Conservation (phyloP, 2,797 vertebrate genomes). For the Acrocephalus scirpaceus region DNA sequence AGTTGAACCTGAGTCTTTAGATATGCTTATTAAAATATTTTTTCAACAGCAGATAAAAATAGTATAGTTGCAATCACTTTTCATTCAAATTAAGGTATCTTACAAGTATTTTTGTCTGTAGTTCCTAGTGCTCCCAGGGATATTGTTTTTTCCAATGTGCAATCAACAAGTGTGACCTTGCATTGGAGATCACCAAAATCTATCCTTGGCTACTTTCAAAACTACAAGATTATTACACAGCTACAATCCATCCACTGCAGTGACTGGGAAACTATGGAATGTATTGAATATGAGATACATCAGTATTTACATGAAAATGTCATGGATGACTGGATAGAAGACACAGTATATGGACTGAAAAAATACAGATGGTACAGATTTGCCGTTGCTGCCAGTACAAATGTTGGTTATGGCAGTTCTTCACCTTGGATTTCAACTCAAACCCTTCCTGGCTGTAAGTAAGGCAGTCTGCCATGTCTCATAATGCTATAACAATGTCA, state of each 20-base stretch:
- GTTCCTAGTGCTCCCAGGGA: conserved; percentile 87
- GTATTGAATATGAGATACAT: conserved; percentile 79
- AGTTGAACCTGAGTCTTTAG: background rate
- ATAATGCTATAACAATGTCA: background rate
- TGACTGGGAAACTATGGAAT: conserved; percentile 74
- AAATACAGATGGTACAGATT: conserved; percentile 93
- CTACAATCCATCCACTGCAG: conserved; percentile 79
- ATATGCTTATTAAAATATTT: background rate
- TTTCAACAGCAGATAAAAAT: background rate
- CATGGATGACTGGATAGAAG: conserved; percentile 53
- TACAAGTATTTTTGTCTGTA: conserved; percentile 66
- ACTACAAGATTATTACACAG: conserved; percentile 86
- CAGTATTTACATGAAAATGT: conserved; percentile 75
- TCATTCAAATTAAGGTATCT: background rate
- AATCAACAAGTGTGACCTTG: conserved; percentile 86
- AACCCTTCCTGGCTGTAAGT: conserved; percentile 91
- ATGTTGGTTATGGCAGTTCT: conserved; percentile 85
- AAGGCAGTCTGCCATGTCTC: background rate
- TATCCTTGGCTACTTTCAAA: conserved; percentile 86
- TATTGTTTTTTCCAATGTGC: conserved; percentile 80
- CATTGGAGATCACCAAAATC: conserved; percentile 84
- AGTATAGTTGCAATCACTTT: background rate
- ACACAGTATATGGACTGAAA: conserved; percentile 82
- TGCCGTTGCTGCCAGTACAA: conserved; percentile 89
- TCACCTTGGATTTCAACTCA: conserved; percentile 85